Base-by-base conservation (phyloP, 2,888 invertebrate species). In the Pilophorus perplexus region DNA sequence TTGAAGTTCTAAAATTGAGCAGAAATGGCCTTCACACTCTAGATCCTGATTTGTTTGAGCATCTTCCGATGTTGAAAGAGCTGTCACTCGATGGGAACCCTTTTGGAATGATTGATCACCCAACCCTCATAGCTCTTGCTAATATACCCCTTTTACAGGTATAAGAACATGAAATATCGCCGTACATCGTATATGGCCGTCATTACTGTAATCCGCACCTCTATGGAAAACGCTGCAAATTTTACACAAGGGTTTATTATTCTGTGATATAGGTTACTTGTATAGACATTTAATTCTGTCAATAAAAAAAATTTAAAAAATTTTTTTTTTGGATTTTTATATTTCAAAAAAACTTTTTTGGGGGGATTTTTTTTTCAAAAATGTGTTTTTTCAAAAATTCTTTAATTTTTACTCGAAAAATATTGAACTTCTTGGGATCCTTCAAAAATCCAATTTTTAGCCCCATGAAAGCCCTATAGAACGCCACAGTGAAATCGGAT, bases 61-160 rank as follows among this genome's bases (percentile, higher is more conserved):
- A 93, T 74, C 76, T 86, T 2, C 81, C 84, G 0, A 80, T 83
- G 52, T 75, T 94, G 37, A 84, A 85, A 71, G 81, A 82, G 12
- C 76, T 94, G 52, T 82, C 83, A 72, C 78, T 94, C 22, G 84
- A 84, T 69, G 82, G 84, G n/a, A 94, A 94, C 77, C 88, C 87
- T 0, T 79, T 94, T 12, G 79, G 79, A 12, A 79, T 82, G 0
- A 81, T 91, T 4, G 87, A 88, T 73, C 78, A 81, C 5, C 79
- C 79, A 12, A 86, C 88, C 0, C 73, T 82, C 1, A 78, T 83
- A 0, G 88, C 91, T 0, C 82, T 93, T 18, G 81, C 83, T 0
- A 83, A 83, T 67, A 76, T 90, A 52, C 75, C 80, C 0, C 78
- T 80, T 71, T 76, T 91, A 44, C 85, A 87, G 81, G 88, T 89